Conservation (phyloP, 2,113 vertebrate genomes). For the Candoia aspera region DNA sequence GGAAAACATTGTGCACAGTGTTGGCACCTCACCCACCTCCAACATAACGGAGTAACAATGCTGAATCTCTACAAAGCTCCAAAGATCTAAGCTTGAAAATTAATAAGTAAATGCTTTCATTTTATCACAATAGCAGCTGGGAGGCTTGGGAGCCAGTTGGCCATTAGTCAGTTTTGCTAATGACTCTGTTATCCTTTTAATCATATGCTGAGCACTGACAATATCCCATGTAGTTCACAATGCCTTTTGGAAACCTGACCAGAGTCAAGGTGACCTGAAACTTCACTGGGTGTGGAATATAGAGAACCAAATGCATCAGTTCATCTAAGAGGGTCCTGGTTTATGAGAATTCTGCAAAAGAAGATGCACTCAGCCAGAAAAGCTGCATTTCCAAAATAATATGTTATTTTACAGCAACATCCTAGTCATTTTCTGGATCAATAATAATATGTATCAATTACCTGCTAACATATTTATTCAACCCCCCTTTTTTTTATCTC, state of each 20-base stretch:
- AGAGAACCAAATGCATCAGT: neutral
- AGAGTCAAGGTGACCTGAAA: conserved; percentile 55
- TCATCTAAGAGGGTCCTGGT: neutral
- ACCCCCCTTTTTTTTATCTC: neutral
- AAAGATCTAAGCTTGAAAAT: conserved; percentile 75
- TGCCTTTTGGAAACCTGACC: conserved; percentile 73
- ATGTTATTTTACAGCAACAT: neutral
- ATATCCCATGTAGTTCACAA: conserved; percentile 75
- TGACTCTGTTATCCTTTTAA: conserved; percentile 76
- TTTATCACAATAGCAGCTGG: conserved; percentile 77
- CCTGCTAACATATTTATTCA: neutral
- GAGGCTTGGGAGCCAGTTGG: conserved; percentile 70
- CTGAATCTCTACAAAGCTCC: conserved; percentile 54
- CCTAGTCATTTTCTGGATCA: neutral
- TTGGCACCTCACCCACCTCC: conserved; percentile 7
- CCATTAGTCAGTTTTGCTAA: conserved; percentile 80
- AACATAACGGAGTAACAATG: conserved; percentile 60
- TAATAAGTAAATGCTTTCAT: conserved; percentile 76
- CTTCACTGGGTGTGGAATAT: conserved; percentile 20
- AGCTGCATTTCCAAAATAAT: neutral
- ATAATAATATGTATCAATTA: neutral
- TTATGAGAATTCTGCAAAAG: neutral
- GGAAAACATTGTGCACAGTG: neutral
- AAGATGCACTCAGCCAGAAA: neutral
- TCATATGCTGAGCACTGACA: conserved; percentile 70